Evolutionary conservation across 2,797 vertebrate genomes (phyloP).

Genomic region (Phylloscopus collybita): DNA sequence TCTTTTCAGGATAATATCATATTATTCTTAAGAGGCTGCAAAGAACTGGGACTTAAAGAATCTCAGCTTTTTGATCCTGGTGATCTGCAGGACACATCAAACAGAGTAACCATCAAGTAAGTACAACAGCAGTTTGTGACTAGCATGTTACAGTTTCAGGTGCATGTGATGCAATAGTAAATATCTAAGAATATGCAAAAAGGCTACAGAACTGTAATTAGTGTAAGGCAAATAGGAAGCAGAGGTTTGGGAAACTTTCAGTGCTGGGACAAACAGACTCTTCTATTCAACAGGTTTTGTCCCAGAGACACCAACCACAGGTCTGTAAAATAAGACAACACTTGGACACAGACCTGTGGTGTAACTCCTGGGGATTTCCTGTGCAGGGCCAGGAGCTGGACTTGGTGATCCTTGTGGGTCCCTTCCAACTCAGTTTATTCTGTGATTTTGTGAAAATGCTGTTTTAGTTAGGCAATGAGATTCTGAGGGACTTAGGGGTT

Average conservation of each 20-base stretch:
- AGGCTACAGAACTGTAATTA: not conserved
- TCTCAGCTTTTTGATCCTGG: slow-evolving; percentile 97
- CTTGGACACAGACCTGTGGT: not conserved
- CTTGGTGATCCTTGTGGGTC: not conserved
- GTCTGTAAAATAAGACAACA: not conserved
- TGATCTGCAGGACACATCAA: slow-evolving; percentile 92
- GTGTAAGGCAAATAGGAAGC: not conserved
- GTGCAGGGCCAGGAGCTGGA: not conserved
- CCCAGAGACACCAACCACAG: not conserved
- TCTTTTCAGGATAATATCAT: slow-evolving; percentile 91
- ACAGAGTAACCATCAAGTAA: slow-evolving; percentile 87
- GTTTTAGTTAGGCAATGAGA: slow-evolving; percentile 2
- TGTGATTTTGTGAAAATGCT: not conserved
- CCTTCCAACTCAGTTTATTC: not conserved
- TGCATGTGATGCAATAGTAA: not conserved
- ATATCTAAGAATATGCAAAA: not conserved
- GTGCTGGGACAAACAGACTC: not conserved
- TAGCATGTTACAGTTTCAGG: not conserved
- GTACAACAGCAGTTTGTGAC: slow-evolving; percentile 43
- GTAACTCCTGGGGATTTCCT: not conserved
- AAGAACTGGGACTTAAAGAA: slow-evolving; percentile 94
- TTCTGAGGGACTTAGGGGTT: not conserved
- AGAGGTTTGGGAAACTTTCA: not conserved
- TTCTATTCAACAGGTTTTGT: not conserved
- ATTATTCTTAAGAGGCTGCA: slow-evolving; percentile 93